Percentiles rank a stretch among this genome's conserved stretches.
Evolutionary conservation across 1,140 invertebrate genomes (phyloP).

Genomic region (Panagrolaimus sp.): DNA sequence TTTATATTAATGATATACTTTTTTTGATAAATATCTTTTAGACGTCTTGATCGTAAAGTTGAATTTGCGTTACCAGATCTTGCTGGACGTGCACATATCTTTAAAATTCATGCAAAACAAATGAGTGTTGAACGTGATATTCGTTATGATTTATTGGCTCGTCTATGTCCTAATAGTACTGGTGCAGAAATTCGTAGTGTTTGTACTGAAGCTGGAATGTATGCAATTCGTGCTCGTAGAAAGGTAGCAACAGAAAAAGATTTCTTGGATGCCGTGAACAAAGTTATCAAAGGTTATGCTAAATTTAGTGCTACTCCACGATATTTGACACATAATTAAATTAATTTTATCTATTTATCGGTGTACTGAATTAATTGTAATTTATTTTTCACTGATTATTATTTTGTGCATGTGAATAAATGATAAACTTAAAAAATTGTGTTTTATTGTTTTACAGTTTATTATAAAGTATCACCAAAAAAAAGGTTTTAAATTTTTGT

Average conservation of each 20-base stretch:
- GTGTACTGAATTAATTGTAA: constrained; percentile 3
- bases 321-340: constrained; percentile 99
- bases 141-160: constrained; percentile 87
- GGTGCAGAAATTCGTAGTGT: constrained; percentile 93
- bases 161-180: constrained; percentile 94
- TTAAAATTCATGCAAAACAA: constrained; percentile 95
- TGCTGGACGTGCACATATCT: constrained; percentile 85
- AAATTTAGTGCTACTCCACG: constrained; percentile 98
- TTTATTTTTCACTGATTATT: constrained; percentile 10
- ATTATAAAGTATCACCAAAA: neutral
- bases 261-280: constrained; percentile 99
- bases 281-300: constrained; percentile 99
- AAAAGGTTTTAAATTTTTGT: neutral
- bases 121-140: constrained; percentile 99
- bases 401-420: too few species aligned
- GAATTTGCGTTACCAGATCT: constrained; percentile 54
- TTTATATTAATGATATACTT: too few species aligned
- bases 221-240: constrained; percentile 90
- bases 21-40: too few species aligned
- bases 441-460: constrained; percentile 6
- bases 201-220: constrained; percentile 99
- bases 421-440: too few species aligned
- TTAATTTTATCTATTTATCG: neutral
- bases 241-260: constrained; percentile 99
- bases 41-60: constrained; percentile 65